Evolutionary conservation across 2,888 invertebrate genomes (phyloP).

Genomic region (Drosophila leonis): DNA sequence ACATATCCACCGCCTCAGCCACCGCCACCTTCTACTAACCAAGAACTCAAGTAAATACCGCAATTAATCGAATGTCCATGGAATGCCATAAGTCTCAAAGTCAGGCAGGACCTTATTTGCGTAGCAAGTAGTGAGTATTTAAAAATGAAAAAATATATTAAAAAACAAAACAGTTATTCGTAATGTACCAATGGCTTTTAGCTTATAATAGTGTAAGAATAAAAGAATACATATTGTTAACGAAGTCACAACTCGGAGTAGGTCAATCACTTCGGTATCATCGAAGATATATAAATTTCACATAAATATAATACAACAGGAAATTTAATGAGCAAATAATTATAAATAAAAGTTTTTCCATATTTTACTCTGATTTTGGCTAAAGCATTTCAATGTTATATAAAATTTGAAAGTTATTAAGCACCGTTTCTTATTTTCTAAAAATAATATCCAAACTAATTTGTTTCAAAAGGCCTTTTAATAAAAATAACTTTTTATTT

Average conservation of each 20-base stretch:
- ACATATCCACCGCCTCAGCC: slow-evolving; percentile 73
- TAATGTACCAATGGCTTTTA: slow-evolving; percentile 62
- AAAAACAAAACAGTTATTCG: slow-evolving; percentile 25
- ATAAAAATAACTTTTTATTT: neutral
- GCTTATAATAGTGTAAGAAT: slow-evolving; percentile 54
- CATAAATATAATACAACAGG: slow-evolving; percentile 11
- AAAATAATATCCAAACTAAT: neutral
- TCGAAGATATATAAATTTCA: slow-evolving; percentile 47
- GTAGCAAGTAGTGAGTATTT: slow-evolving; percentile 66
- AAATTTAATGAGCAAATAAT: neutral
- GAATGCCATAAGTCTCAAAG: slow-evolving; percentile 59
- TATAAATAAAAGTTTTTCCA: neutral
- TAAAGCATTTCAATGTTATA: neutral
- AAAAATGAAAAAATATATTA: slow-evolving; percentile 36
- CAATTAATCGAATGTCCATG: slow-evolving; percentile 65
- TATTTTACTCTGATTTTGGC: neutral
- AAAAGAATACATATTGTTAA: slow-evolving; percentile 35
- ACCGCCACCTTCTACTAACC: slow-evolving; percentile 54
- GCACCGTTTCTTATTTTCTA: neutral
- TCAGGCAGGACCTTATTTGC: slow-evolving; percentile 83
- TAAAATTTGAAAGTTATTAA: neutral
- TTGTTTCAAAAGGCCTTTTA: neutral
- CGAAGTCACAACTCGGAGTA: slow-evolving; percentile 38
- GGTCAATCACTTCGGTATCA: slow-evolving; percentile 47
- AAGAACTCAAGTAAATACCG: slow-evolving; percentile 40